Conservation (phyloP, 2,888 invertebrate genomes). For the Callimorpha dominula region DNA sequence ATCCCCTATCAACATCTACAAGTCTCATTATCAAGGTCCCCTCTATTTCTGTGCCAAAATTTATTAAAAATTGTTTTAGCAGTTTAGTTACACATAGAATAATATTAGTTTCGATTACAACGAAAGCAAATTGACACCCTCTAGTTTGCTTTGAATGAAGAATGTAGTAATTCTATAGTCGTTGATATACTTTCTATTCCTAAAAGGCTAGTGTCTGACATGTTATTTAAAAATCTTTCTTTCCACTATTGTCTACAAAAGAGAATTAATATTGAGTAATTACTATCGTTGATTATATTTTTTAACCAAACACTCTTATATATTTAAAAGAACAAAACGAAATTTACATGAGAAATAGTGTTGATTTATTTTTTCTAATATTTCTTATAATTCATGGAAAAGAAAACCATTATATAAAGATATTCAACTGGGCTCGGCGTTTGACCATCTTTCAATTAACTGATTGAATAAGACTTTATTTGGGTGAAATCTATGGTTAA, state of each 20-base stretch:
- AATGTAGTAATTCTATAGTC: no score
- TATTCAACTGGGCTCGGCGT: conserved; percentile 24
- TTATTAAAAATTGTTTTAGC: neutral
- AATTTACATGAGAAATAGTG: conserved; percentile 43
- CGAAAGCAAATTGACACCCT: neutral
- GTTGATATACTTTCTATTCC: neutral
- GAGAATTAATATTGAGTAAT: neutral
- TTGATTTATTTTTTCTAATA: conserved; percentile 43
- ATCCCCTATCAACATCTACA: neutral
- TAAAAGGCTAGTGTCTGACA: neutral
- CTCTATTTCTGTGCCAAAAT: neutral
- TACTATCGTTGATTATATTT: conserved; percentile 14
- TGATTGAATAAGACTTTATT: neutral
- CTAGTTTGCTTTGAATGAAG: no score
- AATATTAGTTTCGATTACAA: neutral
- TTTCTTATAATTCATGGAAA: conserved; percentile 42
- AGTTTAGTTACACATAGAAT: neutral
- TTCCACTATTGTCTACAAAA: neutral
- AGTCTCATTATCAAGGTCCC: neutral
- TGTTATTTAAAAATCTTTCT: neutral
- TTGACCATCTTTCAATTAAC: conserved; percentile 19
- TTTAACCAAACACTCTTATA: conserved; percentile 35
- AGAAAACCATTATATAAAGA: conserved; percentile 26
- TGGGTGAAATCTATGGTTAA: no score
- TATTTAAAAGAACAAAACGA: conserved; percentile 36